phyloP scores from a whole-genome alignment of 1,140 invertebrate species.

The Drosophila nikananu region DNA sequence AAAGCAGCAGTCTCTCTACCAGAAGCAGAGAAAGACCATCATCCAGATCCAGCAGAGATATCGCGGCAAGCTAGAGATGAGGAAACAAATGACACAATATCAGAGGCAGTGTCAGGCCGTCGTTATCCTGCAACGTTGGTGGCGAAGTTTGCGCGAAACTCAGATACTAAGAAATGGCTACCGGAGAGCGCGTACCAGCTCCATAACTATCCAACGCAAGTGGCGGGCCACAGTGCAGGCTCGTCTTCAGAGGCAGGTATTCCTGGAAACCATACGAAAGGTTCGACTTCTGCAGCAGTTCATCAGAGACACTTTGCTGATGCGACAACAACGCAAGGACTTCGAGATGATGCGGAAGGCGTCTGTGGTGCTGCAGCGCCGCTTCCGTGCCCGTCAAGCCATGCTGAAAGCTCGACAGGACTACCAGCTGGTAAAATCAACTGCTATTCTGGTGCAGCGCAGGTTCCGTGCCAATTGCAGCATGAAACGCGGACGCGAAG shows the following conservation, averaged over 20 bases:
- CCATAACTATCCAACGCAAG: conserved; percentile 76
- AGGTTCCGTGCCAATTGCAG: conserved; percentile 84
- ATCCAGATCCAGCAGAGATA: conserved; percentile 57
- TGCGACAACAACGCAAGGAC: conserved; percentile 46
- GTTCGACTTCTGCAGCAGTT: conserved; percentile 82
- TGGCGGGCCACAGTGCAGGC: conserved; percentile 56
- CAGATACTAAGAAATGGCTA: conserved; percentile 58
- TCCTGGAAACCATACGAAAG: conserved; percentile 57
- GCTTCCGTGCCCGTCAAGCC: conserved; percentile 85
- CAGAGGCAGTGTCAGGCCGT: conserved; percentile 39
- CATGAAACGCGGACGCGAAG: conserved; percentile 66
- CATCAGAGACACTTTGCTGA: conserved; percentile 71
- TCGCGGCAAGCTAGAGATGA: conserved; percentile 58
- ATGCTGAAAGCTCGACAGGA: conserved; percentile 65
- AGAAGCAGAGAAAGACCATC: conserved; percentile 58
- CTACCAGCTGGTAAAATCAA: conserved; percentile 72
- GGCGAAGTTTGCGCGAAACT: conserved; percentile 62
- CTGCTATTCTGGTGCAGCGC: conserved; percentile 77
- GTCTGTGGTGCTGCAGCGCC: conserved; percentile 86
- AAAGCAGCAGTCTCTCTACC: conserved; percentile 32
- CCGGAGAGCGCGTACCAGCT: conserved; percentile 49
- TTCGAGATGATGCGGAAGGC: conserved; percentile 84
- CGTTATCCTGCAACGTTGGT: conserved; percentile 71
- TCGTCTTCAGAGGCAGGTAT: conserved; percentile 68
- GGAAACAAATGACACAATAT: conserved; percentile 26